Evolutionary conservation across 1,140 invertebrate species (phyloP), one percentile per base, ranked within the genome.

Genomic region (Ips typographus): DNA sequence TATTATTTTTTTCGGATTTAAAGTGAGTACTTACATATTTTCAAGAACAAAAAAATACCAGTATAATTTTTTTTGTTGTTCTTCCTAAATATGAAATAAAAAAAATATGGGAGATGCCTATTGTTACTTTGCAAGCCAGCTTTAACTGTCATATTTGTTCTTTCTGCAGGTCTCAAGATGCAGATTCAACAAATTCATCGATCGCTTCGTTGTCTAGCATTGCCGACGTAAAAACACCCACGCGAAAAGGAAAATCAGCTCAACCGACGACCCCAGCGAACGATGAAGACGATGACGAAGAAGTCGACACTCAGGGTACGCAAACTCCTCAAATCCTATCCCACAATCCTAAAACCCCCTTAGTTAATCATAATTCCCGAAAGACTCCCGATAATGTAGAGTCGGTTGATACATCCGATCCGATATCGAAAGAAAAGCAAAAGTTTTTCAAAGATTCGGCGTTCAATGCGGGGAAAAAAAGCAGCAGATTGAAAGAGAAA

Each of bases 361-460:
- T 64, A 63, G 60, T 59, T 22, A 44, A 8, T 47, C 72, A 64
- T 44, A 66, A 37, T 66, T 61, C 68, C 7, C 59, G 55, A 39
- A 68, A 60, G 22, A 63, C 59, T 41, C 52, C 90, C 91, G 80
- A 85, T 86, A 75, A 91, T 93, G 84, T 22, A 22, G 22, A 22
- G 22, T 22, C 22, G 22, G 22, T 22, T 22, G 22, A 22, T 22
- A 22, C 22, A 22, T 22, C 22, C 22, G 22, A 22, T 22, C 22
- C 22, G 22, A 22, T 22, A 22, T 92, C 91, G 56, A 91, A 91
- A 82, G 90, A 92, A 81, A 93, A 92, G 83, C 90, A 91, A 82
- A 92, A 92, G 80, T 92, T 92, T 83, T 93, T 92, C 84, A 85
- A 90, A 79, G 84, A 87, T 76, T 90, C 88, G 74, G 89, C 88